phyloP scores from a whole-genome alignment of 2,113 vertebrate genomes.

The Pedionomus torquatus region DNA sequence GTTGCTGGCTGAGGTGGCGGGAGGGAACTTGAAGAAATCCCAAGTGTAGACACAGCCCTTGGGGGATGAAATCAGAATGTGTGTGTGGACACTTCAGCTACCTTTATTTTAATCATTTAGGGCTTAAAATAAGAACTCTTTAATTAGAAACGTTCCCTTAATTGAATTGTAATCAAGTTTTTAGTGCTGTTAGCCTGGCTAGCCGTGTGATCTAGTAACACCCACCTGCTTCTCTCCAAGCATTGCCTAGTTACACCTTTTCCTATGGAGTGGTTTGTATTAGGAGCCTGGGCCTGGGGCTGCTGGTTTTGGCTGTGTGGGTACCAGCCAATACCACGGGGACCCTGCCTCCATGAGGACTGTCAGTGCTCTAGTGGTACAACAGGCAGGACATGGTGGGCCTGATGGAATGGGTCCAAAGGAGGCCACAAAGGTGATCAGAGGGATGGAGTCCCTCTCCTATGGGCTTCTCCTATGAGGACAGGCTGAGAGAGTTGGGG shows the following conservation, averaged over 20 bases:
- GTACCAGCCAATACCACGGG: background rate
- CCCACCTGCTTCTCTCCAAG: conserved; percentile 20
- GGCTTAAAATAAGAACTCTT: conserved; percentile 64
- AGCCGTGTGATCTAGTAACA: conserved; percentile 47
- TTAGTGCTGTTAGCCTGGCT: conserved; percentile 22
- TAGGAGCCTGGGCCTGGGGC: background rate
- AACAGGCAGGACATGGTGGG: background rate
- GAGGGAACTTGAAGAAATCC: background rate
- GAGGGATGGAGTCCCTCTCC: too few species aligned
- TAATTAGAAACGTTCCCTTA: conserved; percentile 59
- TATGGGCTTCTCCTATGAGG: too few species aligned
- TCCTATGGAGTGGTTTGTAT: background rate
- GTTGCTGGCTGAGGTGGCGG: background rate
- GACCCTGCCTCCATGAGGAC: background rate
- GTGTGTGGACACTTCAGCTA: conserved; percentile 1
- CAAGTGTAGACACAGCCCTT: background rate
- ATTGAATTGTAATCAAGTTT: conserved; percentile 67
- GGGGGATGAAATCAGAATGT: background rate
- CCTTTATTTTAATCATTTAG: conserved; percentile 67
- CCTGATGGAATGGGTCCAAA: too few species aligned
- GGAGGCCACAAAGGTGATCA: too few species aligned
- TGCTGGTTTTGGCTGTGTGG: background rate
- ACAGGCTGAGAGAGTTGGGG: too few species aligned
- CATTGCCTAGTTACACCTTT: conserved; percentile 39
- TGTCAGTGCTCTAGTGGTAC: background rate